phyloP scores from a whole-genome alignment of 2,888 invertebrate genomes.

The Acanthacorydalis orientalis region DNA sequence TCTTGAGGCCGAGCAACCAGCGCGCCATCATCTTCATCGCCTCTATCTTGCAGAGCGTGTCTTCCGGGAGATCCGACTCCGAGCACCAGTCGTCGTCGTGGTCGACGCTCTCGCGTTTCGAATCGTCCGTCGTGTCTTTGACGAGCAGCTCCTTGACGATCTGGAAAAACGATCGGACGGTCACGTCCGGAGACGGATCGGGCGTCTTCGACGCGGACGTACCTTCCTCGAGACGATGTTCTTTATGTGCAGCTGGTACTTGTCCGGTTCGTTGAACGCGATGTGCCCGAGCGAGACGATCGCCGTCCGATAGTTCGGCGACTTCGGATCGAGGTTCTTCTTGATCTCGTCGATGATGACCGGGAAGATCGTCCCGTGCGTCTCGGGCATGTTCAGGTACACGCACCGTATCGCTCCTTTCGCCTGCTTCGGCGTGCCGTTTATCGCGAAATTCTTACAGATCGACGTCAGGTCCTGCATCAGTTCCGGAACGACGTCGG shows the following conservation, averaged over 20 bases:
- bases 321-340: constrained; percentile 53
- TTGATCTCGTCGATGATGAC: constrained; percentile 69
- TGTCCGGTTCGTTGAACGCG: constrained; percentile 78
- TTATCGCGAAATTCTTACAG: constrained; percentile 74
- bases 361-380: constrained; percentile 62
- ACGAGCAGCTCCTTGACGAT: constrained; percentile 91
- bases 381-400: constrained; percentile 58
- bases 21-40: constrained; percentile 93
- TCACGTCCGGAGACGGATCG: too few relatives aligned
- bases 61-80: constrained; percentile 75
- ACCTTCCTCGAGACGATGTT: constrained; percentile 85
- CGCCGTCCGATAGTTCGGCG: constrained; percentile 77
- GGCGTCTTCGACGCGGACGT: too few relatives aligned
- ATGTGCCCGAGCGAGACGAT: constrained; percentile 91
- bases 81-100: constrained; percentile 58
- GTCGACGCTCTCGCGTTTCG: constrained; percentile 27
- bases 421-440: constrained; percentile 86
- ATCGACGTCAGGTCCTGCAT: constrained; percentile 68
- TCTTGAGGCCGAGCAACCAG: constrained; percentile 83
- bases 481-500: constrained; percentile 56
- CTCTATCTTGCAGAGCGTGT: constrained; percentile 83
- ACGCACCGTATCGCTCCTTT: constrained; percentile 93
- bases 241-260: constrained; percentile 80
- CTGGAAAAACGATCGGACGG: constrained; percentile 27
- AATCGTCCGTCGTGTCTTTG: constrained; percentile 47